Conservation (phyloP, 35 echinoderm and acorn worm genomes). For the Antedon bifida region DNA sequence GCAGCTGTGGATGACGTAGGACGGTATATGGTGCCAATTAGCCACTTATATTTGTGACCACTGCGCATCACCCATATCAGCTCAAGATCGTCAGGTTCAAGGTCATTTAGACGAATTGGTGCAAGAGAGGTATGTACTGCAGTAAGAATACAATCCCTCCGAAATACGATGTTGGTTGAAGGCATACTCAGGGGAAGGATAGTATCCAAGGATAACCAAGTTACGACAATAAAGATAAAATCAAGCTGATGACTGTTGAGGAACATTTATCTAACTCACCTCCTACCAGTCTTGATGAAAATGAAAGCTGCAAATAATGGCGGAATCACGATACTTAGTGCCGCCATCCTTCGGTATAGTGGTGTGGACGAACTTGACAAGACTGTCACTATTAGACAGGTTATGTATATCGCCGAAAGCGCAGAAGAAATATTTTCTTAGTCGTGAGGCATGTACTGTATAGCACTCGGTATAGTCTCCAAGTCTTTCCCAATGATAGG, state of each 20-base stretch:
- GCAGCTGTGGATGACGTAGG: neutral
- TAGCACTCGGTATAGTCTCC: conserved; percentile 27
- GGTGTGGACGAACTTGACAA: neutral
- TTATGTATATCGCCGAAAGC: conserved; percentile 18
- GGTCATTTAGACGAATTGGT: neutral
- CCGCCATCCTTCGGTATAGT: neutral
- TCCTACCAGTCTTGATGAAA: neutral
- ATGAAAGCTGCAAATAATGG: conserved; percentile 2
- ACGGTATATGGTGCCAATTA: neutral
- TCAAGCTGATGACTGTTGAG: neutral
- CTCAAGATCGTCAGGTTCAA: neutral
- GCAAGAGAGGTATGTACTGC: neutral
- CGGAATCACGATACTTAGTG: conserved; percentile 8
- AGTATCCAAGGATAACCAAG: neutral
- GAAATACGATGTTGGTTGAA: neutral
- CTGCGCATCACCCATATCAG: neutral
- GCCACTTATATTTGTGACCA: neutral
- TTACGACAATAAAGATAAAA: neutral
- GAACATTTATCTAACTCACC: neutral
- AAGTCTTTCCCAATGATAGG: conserved; percentile 18
- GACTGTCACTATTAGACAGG: conserved; percentile 6
- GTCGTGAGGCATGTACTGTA: conserved; percentile 14
- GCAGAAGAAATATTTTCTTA: conserved; percentile 23
- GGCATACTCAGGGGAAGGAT: neutral
- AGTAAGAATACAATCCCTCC: neutral